Percentiles rank a stretch among this genome's conserved stretches.
These are phyloP conservation scores for Coptotermes formosanus DNA, from an alignment of 1,140 invertebrate genomes.

Conservation along the genomic window DNA sequence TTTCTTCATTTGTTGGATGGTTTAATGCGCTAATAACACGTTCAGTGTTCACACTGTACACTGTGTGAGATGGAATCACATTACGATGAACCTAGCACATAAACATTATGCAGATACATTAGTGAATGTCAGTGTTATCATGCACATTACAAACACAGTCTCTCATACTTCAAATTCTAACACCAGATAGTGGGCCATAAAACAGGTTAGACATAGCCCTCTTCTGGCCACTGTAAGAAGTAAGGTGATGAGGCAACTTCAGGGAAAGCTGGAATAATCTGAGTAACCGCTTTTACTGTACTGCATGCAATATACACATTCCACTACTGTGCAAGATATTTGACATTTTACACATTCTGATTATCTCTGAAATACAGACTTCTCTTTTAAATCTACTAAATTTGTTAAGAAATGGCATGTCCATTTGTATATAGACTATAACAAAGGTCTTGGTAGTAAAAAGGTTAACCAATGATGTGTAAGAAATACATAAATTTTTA, in stretches of 20 bases:
- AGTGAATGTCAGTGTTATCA: not conserved
- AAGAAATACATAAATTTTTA: too few species aligned
- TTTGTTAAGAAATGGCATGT: too few species aligned
- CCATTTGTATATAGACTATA: not conserved
- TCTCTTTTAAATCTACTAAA: too few species aligned
- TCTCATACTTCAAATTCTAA: too few species aligned
- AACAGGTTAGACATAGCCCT: too few species aligned
- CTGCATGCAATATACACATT: not conserved
- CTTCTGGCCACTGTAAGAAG: too few species aligned
- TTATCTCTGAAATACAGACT: not conserved
- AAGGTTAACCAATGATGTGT: not conserved
- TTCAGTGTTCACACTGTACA: slow-evolving; percentile 60
- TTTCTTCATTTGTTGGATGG: slow-evolving; percentile 43
- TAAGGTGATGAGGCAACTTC: too few species aligned
- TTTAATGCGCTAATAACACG: slow-evolving; percentile 56
- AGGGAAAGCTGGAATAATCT: too few species aligned
- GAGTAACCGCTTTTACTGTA: not conserved
- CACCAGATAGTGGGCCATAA: too few species aligned
- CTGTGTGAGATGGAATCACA: slow-evolving; percentile 56
- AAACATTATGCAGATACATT: not conserved
- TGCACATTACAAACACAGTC: too few species aligned
- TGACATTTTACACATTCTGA: not conserved
- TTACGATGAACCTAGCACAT: slow-evolving; percentile 49
- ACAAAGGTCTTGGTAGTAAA: not conserved
- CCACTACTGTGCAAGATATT: not conserved